A percentile compares a stretch with the other conserved stretches of the same genome.
phyloP scores from a whole-genome alignment of 1,140 invertebrate genomes.

The Drosophila sp. region DNA sequence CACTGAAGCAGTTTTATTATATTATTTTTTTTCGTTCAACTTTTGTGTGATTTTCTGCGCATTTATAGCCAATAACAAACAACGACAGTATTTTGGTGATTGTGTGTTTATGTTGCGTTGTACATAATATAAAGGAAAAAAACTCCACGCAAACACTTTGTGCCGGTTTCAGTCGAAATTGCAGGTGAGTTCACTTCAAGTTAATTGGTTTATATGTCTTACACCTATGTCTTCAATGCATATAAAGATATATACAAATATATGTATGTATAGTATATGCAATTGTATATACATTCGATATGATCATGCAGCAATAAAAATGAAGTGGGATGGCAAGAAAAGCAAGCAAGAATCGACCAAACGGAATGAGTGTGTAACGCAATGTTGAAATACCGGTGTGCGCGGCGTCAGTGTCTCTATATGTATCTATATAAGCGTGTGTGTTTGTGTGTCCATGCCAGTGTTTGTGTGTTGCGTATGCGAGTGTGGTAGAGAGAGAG shows the following conservation, averaged over 20 bases:
- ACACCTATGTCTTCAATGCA: neutral
- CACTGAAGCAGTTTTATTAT: conserved; percentile 51
- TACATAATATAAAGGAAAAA: conserved; percentile 26
- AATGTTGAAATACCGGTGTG: conserved; percentile 72
- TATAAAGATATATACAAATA: neutral
- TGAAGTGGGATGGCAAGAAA: conserved; percentile 39
- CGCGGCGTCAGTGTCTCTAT: conserved; percentile 43
- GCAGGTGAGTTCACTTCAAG: conserved; percentile 34
- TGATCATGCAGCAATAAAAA: conserved; percentile 46
- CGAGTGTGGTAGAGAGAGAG: conserved; percentile 13
- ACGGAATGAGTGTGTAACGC: conserved; percentile 56
- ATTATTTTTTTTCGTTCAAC: conserved; percentile 56
- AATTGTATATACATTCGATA: neutral
- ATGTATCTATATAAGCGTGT: neutral
- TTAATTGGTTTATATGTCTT: conserved; percentile 36
- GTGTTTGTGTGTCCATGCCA: conserved; percentile 20
- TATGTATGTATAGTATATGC: neutral
- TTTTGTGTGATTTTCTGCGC: conserved; percentile 51
- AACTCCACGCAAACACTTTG: conserved; percentile 52
- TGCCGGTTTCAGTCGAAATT: conserved; percentile 46
- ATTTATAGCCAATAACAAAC: conserved; percentile 38
- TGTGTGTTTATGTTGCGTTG: conserved; percentile 50
- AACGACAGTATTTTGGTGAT: conserved; percentile 33
- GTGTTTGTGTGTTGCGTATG: neutral
- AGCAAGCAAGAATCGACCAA: conserved; percentile 18